Evolutionary conservation across 2,888 invertebrate genomes (phyloP), one percentile per base, ranked within the genome.

Genomic region (Agriotes lineatus): DNA sequence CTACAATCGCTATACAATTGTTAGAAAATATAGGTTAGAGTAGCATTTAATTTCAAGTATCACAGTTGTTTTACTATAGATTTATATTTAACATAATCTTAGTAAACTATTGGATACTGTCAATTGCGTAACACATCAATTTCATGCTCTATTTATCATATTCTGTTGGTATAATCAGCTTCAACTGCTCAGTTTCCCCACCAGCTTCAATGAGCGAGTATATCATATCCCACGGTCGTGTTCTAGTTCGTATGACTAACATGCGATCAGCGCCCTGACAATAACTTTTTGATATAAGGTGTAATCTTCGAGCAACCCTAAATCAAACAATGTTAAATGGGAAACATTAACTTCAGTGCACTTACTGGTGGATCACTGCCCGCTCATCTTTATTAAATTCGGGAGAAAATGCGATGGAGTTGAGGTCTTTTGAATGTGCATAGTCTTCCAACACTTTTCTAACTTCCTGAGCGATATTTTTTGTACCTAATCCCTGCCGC

Each of bases 351-450:
- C 7, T 25, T 7, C 14, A 18, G 39, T 14, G 22, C n/a, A 45
- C 67, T 58, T 63, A 70, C 70, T 37, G n/a, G 44, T 70, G 70
- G 18, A 70, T 70, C 9, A 48, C 20, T 3, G 48, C 48, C 14
- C 70, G 30, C 44, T 70, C 67, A 12, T 67, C 61, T 19, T 59
- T 67, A 25, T 56, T 56, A 37, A 70, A 70, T n/a, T 67, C 64
- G 0, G 59, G 19, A n/a, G 67, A 64, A 60, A 70, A 70, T 5
- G 60, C 63, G 12, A 70, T 14, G 0, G 67, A 54, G 16, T 67
- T 67, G 19, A 67, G 59, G 14, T 67, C 60, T 12, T 44, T 33
- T 1, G 64, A 64, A 9, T 12, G 10, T 2, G 39, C 59, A 42
- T 70, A 64, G 22, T 54, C 25, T 33, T 67, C 44, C 35, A 70